These are phyloP conservation scores for Oreochromis niloticus DNA, from an alignment of 2,113 vertebrate species.

Conservation along the genomic window DNA sequence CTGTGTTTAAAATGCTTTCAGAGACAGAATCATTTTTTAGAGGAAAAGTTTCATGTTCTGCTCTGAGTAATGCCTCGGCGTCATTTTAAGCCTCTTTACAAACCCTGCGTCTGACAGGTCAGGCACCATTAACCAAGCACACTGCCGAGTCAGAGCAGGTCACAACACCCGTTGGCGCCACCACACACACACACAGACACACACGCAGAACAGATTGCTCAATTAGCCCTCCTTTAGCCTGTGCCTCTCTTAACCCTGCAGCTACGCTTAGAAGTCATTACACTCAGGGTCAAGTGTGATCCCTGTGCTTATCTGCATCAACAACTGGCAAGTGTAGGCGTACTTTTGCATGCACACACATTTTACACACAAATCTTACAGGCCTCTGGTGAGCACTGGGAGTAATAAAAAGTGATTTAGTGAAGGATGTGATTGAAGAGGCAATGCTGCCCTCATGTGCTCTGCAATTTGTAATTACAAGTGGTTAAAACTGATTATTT, in stretches of 20 bases:
- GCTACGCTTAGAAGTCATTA: conserved; percentile 65
- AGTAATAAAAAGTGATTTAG: conserved; percentile 43
- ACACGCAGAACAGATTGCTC: conserved; percentile 48
- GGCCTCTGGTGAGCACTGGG: background rate
- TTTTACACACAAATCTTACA: background rate
- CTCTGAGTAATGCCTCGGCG: background rate
- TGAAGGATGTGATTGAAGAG: conserved; percentile 20
- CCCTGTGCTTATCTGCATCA: conserved; percentile 59
- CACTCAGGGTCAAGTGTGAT: conserved; percentile 67
- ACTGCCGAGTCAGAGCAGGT: conserved; percentile 59
- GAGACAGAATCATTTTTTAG: background rate
- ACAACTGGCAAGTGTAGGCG: conserved; percentile 25
- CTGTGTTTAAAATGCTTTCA: background rate
- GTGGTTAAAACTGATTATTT: background rate
- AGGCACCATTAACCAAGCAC: conserved; percentile 61
- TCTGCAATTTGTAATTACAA: conserved; percentile 10
- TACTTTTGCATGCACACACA: background rate
- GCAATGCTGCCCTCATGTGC: conserved; percentile 70
- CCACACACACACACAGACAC: background rate
- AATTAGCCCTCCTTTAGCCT: conserved; percentile 57
- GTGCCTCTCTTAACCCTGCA: conserved; percentile 60
- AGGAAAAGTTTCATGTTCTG: background rate
- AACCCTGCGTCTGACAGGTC: conserved; percentile 20
- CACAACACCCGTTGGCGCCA: conserved; percentile 44
- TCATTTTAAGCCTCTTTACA: background rate